phyloP scores from a whole-genome alignment of 2,797 vertebrate genomes.

The Ibycter americanus region DNA sequence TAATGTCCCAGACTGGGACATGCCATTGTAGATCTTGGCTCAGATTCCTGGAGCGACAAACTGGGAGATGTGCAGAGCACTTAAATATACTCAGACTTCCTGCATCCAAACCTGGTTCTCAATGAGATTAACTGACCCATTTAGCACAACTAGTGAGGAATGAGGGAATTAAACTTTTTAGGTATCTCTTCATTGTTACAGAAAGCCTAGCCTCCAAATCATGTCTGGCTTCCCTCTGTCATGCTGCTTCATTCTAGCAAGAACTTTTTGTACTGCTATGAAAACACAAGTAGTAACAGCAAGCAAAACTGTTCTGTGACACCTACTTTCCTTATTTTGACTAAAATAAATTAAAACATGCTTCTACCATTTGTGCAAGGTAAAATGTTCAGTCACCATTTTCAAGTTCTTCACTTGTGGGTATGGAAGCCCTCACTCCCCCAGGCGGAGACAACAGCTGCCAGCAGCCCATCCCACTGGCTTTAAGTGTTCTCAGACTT shows the following conservation, averaged over 20 bases:
- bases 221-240: background rate
- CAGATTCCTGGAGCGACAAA: background rate
- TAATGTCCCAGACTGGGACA: background rate
- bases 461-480: background rate
- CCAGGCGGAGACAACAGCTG: slow-evolving; percentile 37
- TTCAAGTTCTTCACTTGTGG: background rate
- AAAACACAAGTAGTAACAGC: background rate
- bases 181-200: background rate
- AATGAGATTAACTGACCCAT: background rate
- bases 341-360: background rate
- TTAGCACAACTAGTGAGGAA: background rate
- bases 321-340: background rate
- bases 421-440: background rate
- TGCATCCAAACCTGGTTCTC: background rate
- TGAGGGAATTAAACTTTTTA: background rate
- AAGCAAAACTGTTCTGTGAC: background rate
- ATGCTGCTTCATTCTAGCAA: background rate
- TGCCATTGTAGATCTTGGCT: background rate
- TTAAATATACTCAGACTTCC: background rate
- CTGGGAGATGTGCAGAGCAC: background rate
- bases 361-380: slow-evolving; percentile 3
- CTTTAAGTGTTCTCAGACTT: slow-evolving; percentile 31
- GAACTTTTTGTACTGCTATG: background rate
- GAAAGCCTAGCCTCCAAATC: background rate
- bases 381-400: background rate